Percentiles rank a stretch among this genome's conserved stretches.
Conservation (phyloP, 2,888 invertebrate genomes). For the Oithona nana region DNA sequence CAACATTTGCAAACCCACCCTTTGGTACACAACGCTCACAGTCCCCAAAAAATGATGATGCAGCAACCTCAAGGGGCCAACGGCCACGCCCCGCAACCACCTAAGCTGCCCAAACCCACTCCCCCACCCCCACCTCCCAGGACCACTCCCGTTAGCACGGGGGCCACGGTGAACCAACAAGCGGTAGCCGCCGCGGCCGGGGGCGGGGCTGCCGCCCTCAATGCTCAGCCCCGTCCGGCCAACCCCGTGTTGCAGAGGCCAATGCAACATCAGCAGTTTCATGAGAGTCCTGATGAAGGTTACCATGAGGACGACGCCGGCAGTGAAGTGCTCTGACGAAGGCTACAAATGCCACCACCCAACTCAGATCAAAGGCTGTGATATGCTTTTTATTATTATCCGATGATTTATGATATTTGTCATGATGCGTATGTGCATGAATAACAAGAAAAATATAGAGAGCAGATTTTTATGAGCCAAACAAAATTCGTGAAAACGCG, state of each 20-base stretch:
- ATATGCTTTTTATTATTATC: too few species aligned
- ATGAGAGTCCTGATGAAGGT: conserved; percentile 14
- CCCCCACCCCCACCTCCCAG: neutral
- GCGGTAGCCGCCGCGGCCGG: neutral
- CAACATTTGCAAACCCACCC: neutral
- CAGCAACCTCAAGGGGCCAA: neutral
- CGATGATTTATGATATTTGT: too few species aligned
- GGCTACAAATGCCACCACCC: too few species aligned
- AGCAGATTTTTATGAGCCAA: too few species aligned
- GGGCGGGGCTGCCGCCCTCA: too few species aligned
- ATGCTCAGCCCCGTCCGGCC: neutral
- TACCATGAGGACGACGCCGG: conserved; percentile 12
- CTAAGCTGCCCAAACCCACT: neutral
- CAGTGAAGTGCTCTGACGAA: conserved; percentile 9
- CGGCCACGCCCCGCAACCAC: neutral
- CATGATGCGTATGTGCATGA: too few species aligned
- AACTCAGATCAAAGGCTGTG: too few species aligned
- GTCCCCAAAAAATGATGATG: neutral
- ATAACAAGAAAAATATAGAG: too few species aligned
- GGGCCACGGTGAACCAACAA: too few species aligned
- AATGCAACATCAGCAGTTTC: conserved; percentile 1
- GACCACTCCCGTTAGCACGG: neutral
- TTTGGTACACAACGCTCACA: neutral
- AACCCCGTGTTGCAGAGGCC: conserved; percentile 14
- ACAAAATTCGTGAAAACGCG: too few species aligned